Evolutionary conservation across 2,797 vertebrate species (phyloP), one percentile per base, ranked within the genome.

Genomic region (Harpagifer antarcticus): DNA sequence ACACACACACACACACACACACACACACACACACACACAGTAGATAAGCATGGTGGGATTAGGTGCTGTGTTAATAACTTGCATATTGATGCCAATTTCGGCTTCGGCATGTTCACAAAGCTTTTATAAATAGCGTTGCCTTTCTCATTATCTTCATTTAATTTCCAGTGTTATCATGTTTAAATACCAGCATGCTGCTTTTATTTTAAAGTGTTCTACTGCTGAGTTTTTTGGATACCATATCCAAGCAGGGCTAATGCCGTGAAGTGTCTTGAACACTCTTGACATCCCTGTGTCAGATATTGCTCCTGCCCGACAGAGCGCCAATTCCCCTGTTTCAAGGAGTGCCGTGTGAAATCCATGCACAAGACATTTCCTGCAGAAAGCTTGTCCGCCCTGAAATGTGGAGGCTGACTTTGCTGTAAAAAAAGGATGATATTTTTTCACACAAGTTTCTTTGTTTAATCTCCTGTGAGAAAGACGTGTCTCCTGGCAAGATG

Each of bases 291-390:
- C 7, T 56, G 84, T 76, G 83, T 80, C 82, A 81, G 83, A 92
- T 88, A 86, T 85, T 90, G 83, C 86, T 86, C 72, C 84, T 89
- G 83, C 84, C 88, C 74, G 72, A 83, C 85, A 90, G 90, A 80
- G 43, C 74, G 79, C 85, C 83, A 88, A 93, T 92, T 91, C 91
- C 89, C 91, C 88, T 88, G 89, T 89, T 88, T 86, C 70, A 83
- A 85, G 81, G 83, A 88, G 87, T 82, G 58, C 68, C 75, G 88
- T 86, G 91, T 94, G 91, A 95, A 94, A 94, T 94, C 91, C 89
- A 90, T 94, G 93, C 92, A 89, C 66, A 68, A 91, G 79, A 85
- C 85, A 89, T 78, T 90, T 37, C 78, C 79, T 81, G 86, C 88
- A 83, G 81, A 85, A 90, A 87, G 89, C 90, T 92, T 92, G 86